Percentiles rank a stretch among this genome's conserved stretches.
Conservation (phyloP, 2,888 invertebrate genomes). For the Choreutis nemorana region DNA sequence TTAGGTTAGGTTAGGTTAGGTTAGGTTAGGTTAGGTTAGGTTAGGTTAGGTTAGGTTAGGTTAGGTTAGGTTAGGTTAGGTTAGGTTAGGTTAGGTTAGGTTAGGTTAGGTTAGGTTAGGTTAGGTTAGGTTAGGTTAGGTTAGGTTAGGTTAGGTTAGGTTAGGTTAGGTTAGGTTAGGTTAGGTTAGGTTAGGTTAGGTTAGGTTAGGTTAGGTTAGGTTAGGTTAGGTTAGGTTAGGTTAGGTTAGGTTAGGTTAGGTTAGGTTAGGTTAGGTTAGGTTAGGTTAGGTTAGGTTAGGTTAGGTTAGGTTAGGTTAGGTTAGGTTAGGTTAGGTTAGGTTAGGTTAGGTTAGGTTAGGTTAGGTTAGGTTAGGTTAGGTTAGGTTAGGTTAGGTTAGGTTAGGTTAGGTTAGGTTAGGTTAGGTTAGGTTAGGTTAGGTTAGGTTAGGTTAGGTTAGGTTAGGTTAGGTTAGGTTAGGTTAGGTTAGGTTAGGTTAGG, state of each 20-base stretch:
- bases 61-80: slow-evolving; percentile 3
- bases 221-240: slow-evolving; percentile 8
- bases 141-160: slow-evolving; percentile 10
- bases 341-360: slow-evolving; percentile 7
- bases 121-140: slow-evolving; percentile 9
- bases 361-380: slow-evolving; percentile 9
- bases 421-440: slow-evolving; percentile 2
- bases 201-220: slow-evolving; percentile 10
- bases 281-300: slow-evolving; percentile 12
- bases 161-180: slow-evolving; percentile 8
- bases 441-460: background rate
- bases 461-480: slow-evolving; percentile 2
- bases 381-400: slow-evolving; percentile 9
- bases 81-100: slow-evolving; percentile 2
- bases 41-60: slow-evolving; percentile 4
- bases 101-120: slow-evolving; percentile 7
- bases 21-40: slow-evolving; percentile 11
- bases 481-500: slow-evolving; percentile 2
- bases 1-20: slow-evolving; percentile 14
- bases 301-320: slow-evolving; percentile 9
- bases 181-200: slow-evolving; percentile 9
- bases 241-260: slow-evolving; percentile 9
- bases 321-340: slow-evolving; percentile 9
- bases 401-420: slow-evolving; percentile 2
- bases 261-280: slow-evolving; percentile 8